Evolutionary conservation across 2,797 vertebrate genomes (phyloP).

Genomic region (Ataeniobius toweri): DNA sequence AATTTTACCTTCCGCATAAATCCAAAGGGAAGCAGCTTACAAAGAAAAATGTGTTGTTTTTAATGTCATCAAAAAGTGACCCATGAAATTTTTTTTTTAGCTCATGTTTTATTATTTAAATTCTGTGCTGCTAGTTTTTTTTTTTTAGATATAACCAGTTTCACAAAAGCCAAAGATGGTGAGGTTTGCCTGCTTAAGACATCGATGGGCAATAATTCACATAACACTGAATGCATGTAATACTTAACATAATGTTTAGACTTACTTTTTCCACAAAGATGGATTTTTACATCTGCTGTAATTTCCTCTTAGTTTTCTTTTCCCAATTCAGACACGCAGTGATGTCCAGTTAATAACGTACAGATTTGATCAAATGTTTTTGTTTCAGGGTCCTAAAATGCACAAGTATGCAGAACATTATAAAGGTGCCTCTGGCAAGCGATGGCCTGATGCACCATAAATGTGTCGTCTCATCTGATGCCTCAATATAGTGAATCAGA

Average conservation of each 20-base stretch:
- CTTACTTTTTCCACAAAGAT: not conserved
- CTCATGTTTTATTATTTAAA: not conserved
- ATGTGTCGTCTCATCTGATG: not conserved
- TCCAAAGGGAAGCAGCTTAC: not conserved
- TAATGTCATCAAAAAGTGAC: not conserved
- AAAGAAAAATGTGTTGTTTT: not conserved
- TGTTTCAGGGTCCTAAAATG: not conserved
- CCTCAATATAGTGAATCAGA: not conserved
- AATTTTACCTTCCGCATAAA: not conserved
- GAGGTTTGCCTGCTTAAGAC: not conserved
- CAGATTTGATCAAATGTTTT: not conserved
- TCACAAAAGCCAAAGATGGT: not conserved
- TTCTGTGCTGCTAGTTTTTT: not conserved
- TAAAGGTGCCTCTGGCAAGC: not conserved
- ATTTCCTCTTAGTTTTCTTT: not conserved
- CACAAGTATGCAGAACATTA: not conserved
- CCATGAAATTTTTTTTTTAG: not conserved
- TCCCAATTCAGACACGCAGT: not conserved
- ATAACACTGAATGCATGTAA: not conserved
- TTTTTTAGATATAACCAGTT: not conserved
- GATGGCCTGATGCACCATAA: not conserved
- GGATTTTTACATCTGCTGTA: not conserved
- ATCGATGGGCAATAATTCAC: not conserved
- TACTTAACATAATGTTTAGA: too few species aligned
- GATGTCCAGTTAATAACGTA: not conserved